Conservation (phyloP, 2,113 vertebrate genomes). For the Apistogramma diplotaenia region DNA sequence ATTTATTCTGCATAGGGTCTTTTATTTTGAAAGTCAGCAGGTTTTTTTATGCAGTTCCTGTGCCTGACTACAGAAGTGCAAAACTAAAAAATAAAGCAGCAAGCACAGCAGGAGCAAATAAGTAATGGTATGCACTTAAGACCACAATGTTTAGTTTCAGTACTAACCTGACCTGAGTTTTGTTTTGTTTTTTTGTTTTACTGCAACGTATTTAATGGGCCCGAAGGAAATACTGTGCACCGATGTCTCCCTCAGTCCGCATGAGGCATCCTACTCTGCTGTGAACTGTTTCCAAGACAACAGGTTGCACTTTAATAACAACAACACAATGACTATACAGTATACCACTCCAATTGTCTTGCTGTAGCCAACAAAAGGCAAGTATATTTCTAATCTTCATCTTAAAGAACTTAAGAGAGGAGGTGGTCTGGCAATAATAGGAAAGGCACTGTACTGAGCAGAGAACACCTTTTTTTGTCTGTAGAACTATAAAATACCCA, state of each 20-base stretch:
- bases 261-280: not conserved
- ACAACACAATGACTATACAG: not conserved
- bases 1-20: not conserved
- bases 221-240: not conserved
- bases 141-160: constrained; percentile 11
- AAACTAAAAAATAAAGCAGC: not conserved
- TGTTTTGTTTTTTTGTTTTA: constrained; percentile 6
- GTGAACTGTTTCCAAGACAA: not conserved
- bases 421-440: not conserved
- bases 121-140: not conserved
- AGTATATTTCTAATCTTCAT: constrained; percentile 12
- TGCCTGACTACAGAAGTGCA: not conserved
- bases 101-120: not conserved
- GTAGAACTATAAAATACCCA: constrained; percentile 49
- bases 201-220: constrained; percentile 23
- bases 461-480: constrained; percentile 7
- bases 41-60: not conserved
- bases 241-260: not conserved
- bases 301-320: not conserved
- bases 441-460: constrained; percentile 5
- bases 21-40: not conserved
- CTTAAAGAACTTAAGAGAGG: not conserved
- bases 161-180: not conserved
- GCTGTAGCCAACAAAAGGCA: not conserved
- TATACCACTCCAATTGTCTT: not conserved